Conservation (phyloP, 2,888 invertebrate genomes). For the Netelia virgata region DNA sequence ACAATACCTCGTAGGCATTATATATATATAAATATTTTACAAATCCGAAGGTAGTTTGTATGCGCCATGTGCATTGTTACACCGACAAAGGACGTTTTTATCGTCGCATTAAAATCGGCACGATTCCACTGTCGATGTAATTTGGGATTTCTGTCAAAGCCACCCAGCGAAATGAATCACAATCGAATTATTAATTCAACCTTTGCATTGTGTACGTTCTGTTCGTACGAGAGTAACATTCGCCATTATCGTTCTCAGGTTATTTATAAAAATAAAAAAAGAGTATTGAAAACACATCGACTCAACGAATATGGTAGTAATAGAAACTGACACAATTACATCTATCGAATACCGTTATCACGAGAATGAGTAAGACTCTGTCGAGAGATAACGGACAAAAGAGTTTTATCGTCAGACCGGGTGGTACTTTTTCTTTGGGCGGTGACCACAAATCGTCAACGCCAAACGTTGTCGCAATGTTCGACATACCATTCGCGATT, state of each 20-base stretch:
- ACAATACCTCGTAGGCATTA: slow-evolving; percentile 24
- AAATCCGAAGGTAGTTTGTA: slow-evolving; percentile 27
- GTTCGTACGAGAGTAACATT: background rate
- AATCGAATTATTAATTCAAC: slow-evolving; percentile 27
- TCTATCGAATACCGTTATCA: slow-evolving; percentile 28
- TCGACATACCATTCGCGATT: background rate
- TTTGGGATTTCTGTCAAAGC: slow-evolving; percentile 38
- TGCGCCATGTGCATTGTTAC: slow-evolving; percentile 28
- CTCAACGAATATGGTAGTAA: background rate
- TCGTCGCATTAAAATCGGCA: slow-evolving; percentile 24
- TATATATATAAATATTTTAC: background rate
- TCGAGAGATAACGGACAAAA: slow-evolving; percentile 1
- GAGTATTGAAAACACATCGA: background rate
- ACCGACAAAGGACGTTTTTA: slow-evolving; percentile 45
- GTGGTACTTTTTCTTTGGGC: background rate
- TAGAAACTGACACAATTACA: background rate
- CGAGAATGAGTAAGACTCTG: slow-evolving; percentile 18
- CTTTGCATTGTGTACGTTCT: slow-evolving; percentile 5
- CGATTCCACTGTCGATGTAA: slow-evolving; percentile 15
- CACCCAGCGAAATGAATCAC: slow-evolving; percentile 40
- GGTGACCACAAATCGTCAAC: background rate
- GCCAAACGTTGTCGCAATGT: background rate
- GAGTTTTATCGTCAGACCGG: slow-evolving; percentile 15
- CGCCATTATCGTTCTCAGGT: background rate
- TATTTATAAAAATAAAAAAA: slow-evolving; percentile 3